phyloP scores from a whole-genome alignment of 2,113 vertebrate genomes.

The Accipiter virgatus region DNA sequence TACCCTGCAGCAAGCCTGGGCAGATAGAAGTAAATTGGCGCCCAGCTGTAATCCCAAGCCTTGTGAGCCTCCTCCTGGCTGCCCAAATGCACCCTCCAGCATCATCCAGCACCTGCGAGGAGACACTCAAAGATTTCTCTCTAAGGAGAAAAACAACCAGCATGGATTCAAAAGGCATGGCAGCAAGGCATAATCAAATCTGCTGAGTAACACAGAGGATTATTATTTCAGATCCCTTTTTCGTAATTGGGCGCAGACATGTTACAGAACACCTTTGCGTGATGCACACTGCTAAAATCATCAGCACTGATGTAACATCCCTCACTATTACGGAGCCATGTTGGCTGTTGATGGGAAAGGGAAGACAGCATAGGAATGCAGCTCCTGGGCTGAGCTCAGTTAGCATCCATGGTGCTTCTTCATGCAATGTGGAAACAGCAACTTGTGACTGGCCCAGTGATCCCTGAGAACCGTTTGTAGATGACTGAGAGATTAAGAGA shows the following conservation, averaged over 20 bases:
- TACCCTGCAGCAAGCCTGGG: background rate
- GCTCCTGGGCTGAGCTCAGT: background rate
- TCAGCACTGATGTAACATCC: background rate
- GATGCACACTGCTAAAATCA: background rate
- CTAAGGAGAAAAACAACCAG: background rate
- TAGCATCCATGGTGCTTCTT: background rate
- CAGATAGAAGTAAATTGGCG: background rate
- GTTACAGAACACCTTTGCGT: background rate
- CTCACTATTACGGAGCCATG: background rate
- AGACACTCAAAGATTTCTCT: background rate
- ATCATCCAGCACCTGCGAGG: background rate
- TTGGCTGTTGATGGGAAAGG: background rate
- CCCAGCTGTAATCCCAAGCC: background rate
- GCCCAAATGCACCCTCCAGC: background rate
- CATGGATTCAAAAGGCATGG: background rate
- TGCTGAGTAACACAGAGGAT: background rate
- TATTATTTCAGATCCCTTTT: background rate
- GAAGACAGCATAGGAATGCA: background rate
- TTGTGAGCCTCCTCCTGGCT: background rate
- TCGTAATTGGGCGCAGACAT: background rate
- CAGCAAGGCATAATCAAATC: background rate
- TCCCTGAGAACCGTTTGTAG: background rate
- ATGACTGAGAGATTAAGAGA: background rate
- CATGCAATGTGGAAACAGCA: fast-evolving
- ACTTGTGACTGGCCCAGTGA: background rate